Base-by-base conservation (phyloP, 2,888 invertebrate species). In the Xanthorhoe spadicearia region DNA sequence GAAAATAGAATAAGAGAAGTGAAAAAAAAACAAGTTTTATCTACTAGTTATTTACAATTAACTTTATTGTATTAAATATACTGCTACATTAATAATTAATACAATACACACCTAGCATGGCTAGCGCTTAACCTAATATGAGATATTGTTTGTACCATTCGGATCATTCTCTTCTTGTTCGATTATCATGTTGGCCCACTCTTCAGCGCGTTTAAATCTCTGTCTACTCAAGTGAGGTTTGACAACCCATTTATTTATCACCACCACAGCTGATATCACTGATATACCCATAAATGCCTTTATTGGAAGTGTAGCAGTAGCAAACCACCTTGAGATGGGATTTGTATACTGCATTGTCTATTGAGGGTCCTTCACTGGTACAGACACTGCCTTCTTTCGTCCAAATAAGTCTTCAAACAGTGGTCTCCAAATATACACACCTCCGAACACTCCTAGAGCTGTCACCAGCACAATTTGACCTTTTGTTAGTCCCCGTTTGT, bases 351-450 rank as follows among this genome's bases (percentile, higher is more conserved):
- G 73, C 90, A 91, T 91, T 66, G 65, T 74, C 82, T 74, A 77
- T 75, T 77, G 52, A n/a, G 55, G 50, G 32, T 71, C 66, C 66
- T 72, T 65, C 57, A 59, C 62, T 59, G 66, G 66, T 43, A 75
- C 69, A 70, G 57, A 70, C 52, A 68, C 64, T 32, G 64, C 61
- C 59, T 75, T 77, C 60, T 75, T 79, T 61, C 74, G 77, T 13
- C 80, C 79, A 70, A 77, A 86, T 69, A 79, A 77, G 5, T 89
- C 85, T 63, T 86, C 80, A 59, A 94, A 83, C 7, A 92, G 50
- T 1, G 94, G 94, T 76, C 84, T 89, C 94, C 94, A 94, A 74
- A 94, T 91, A 73, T 94, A 94, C 69, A 90, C 72, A 69, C 94
- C 94, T 62, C 90, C 80, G 52, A 90, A 73, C 59, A 90, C 81